Conservation (phyloP, 2,797 vertebrate genomes). For the Luscinia megarhynchos region DNA sequence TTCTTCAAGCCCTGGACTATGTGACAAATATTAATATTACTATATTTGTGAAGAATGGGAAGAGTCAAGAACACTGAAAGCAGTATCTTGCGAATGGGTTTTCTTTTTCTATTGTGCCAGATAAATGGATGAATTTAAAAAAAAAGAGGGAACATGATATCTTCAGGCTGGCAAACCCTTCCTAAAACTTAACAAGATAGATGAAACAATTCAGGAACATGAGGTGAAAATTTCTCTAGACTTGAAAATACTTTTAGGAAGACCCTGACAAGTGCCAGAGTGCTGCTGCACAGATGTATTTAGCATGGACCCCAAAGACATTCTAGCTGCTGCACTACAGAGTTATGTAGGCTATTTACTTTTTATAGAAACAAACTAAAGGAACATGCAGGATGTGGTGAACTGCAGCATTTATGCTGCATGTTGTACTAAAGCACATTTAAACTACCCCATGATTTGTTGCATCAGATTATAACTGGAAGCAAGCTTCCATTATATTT, state of each 20-base stretch:
- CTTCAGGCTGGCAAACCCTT: not conserved
- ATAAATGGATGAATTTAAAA: not conserved
- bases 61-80: not conserved
- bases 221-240: not conserved
- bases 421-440: not conserved
- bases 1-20: not conserved
- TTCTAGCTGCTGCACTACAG: not conserved
- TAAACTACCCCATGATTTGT: not conserved
- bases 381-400: not conserved
- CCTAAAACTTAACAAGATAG: not conserved
- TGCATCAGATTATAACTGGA: not conserved
- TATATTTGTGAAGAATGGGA: not conserved
- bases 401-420: not conserved
- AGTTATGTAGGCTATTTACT: not conserved
- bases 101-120: not conserved
- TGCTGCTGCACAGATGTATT: not conserved
- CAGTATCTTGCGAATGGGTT: rapidly evolving
- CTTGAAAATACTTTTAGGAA: not conserved
- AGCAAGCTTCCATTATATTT: not conserved
- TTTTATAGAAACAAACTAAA: not conserved
- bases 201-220: not conserved
- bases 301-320: not conserved
- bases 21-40: not conserved
- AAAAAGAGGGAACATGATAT: not conserved
- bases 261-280: not conserved